Conservation (phyloP, 1,140 invertebrate genomes). For the Nasonia longicornis region DNA sequence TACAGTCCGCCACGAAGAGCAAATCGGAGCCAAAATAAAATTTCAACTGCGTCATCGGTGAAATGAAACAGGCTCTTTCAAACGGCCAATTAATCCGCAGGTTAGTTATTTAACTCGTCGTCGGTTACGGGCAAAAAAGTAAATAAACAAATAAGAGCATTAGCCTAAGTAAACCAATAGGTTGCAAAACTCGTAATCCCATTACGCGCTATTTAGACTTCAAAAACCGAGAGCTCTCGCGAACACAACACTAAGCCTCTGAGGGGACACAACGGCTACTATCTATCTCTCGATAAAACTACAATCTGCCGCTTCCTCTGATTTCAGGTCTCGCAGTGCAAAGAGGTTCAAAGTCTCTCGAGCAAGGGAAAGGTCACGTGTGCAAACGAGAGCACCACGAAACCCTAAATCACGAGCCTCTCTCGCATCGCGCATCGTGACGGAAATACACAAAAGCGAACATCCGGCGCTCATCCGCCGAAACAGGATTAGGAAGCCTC, state of each 20-base stretch:
- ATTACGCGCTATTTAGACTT: not conserved
- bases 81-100: not conserved
- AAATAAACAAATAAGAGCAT: constrained; percentile 15
- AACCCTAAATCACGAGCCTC: not conserved
- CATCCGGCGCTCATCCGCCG: constrained; percentile 34
- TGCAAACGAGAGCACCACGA: constrained; percentile 1
- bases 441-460: constrained; percentile 4
- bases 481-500: constrained; percentile 43
- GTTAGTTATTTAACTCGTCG: not conserved
- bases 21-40: constrained; percentile 42
- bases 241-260: not conserved
- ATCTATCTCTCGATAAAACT: not conserved
- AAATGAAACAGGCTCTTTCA: not conserved
- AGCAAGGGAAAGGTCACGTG: constrained; percentile 8
- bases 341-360: constrained; percentile 20
- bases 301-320: not conserved
- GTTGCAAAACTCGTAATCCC: constrained; percentile 9
- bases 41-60: not conserved
- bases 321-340: not conserved
- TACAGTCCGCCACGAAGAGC: constrained; percentile 61
- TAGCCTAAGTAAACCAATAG: not conserved
- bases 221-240: not conserved
- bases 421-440: constrained; percentile 7
- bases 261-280: not conserved
- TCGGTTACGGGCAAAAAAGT: not conserved